Evolutionary conservation across 1,140 invertebrate genomes (phyloP), one percentile per base, ranked within the genome.

Genomic region (Batillaria attramentaria): DNA sequence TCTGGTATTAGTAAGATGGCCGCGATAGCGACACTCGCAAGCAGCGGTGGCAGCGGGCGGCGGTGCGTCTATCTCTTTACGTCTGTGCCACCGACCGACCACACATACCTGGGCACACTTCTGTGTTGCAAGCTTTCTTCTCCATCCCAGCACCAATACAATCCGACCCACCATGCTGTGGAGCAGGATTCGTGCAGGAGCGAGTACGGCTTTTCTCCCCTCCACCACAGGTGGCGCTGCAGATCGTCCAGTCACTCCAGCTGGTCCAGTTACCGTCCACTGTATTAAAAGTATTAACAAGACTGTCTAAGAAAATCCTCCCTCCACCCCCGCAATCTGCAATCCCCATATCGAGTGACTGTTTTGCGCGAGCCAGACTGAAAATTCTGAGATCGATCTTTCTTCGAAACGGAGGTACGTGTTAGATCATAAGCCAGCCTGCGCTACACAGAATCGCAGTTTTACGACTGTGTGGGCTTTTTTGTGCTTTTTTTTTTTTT

Each of bases 231-330:
- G 31, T 70, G 39, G 57, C 76, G 37, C 60, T 68, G 46, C 76
- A 78, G 2, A 8, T 42, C 6, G 42, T 31, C 62, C 62, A 78
- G 16, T 39, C 42, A 28, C 65, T 42, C 65, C 68, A 78, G n/a
- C 50, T n/a, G 54, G 42, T 68, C 76, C 76, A 78, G n/a, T 65
- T 65, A 13, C 76, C 76, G 46, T 78, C 76, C 18, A 46, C 76
- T 78, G 66, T 41, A 57, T n/a, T n/a, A 77, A 8, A 70, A 31
- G 33, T 39, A 20, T 39, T 6, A 8, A 66, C 62, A 57, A 35
- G 24, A 33, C 24, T 24, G 33, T 60, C 5, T 20, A 50, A 10
- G 24, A 10, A 50, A 10, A 50, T 24, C 10, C 46, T 13, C 46
- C 10, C 46, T 13, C 46, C 10, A 62, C 57, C n/a, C 57, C 1